These are phyloP conservation scores for Porphyrio hochstetteri DNA, from an alignment of 2,113 vertebrate species.

Conservation along the genomic window DNA sequence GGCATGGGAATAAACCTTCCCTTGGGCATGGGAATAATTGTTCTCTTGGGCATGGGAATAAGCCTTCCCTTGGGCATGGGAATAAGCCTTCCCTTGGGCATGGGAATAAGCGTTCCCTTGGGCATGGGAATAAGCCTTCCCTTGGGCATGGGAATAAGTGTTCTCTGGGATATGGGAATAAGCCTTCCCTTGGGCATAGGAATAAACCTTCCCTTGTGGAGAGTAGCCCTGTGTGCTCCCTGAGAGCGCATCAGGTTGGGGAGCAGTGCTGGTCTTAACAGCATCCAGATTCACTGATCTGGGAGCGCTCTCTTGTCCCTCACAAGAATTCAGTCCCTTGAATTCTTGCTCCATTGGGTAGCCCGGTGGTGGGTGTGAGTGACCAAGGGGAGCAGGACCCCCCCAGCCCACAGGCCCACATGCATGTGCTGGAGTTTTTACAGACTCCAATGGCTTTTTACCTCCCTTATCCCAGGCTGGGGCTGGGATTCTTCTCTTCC, in stretches of 20 bases:
- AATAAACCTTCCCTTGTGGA: too few relatives aligned
- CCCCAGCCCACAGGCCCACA: too few relatives aligned
- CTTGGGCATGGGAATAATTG: neutral
- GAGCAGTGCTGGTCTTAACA: neutral
- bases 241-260: neutral
- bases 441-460: neutral
- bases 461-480: neutral
- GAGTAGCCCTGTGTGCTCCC: neutral
- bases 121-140: too few relatives aligned
- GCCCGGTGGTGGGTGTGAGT: neutral
- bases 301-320: neutral
- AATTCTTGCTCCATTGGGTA: neutral
- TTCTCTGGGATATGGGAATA: too few relatives aligned
- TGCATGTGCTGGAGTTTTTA: neutral
- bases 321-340: neutral
- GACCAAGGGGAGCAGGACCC: neutral
- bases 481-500: neutral
- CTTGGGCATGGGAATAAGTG: too few relatives aligned
- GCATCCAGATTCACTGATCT: fast-evolving
- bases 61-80: too few relatives aligned
- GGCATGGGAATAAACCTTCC: too few relatives aligned
- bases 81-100: too few relatives aligned
- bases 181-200: too few relatives aligned
- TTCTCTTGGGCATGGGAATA: too few relatives aligned
- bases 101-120: too few relatives aligned